These are phyloP conservation scores for Drosophila colorata DNA, from an alignment of 2,888 invertebrate genomes.

Conservation along the genomic window DNA sequence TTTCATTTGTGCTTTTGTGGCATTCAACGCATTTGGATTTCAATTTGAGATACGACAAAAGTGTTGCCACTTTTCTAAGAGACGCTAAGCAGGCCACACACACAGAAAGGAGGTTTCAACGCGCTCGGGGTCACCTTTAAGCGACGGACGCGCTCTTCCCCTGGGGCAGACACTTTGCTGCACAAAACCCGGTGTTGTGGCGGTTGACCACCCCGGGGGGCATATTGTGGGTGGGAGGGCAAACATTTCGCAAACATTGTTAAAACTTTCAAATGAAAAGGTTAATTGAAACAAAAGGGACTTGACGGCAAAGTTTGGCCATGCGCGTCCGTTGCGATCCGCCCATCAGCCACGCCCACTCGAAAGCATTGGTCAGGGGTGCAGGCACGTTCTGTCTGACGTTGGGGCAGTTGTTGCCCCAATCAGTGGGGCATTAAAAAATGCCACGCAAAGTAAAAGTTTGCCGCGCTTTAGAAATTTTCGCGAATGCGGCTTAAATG, in stretches of 20 bases:
- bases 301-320: conserved; percentile 76
- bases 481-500: conserved; percentile 40
- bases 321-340: conserved; percentile 69
- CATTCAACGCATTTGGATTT: conserved; percentile 67
- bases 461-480: conserved; percentile 65
- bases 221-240: conserved; percentile 35
- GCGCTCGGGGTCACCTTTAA: conserved; percentile 38
- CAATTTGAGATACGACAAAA: conserved; percentile 68
- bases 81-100: conserved; percentile 4
- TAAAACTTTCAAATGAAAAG: conserved; percentile 77
- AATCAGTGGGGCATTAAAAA: conserved; percentile 70
- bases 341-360: conserved; percentile 42
- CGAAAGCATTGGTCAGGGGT: conserved; percentile 4
- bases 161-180: conserved; percentile 17
- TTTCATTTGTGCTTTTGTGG: conserved; percentile 24
- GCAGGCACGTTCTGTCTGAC: conserved; percentile 23
- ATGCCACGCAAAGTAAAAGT: conserved; percentile 68
- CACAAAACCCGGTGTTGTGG: conserved; percentile 6
- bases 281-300: conserved; percentile 80
- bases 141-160: not conserved
- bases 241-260: conserved; percentile 76
- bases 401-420: conserved; percentile 18
- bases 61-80: conserved; percentile 55
- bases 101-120: conserved; percentile 8
- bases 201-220: conserved; percentile 8